Conservation (phyloP, 2,797 vertebrate genomes). For the Mycteria americana region DNA sequence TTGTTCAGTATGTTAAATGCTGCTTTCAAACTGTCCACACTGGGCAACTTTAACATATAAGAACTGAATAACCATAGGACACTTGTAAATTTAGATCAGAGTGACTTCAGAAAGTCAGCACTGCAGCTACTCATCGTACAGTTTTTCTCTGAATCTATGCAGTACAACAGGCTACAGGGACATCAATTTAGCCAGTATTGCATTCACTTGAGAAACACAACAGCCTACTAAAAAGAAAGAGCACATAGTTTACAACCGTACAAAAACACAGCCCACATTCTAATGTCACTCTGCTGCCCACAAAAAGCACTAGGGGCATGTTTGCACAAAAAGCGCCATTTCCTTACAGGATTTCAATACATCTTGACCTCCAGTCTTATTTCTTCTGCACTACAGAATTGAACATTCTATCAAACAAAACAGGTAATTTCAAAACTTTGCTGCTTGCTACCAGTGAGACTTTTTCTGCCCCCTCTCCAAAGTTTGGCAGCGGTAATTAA, state of each 20-base stretch:
- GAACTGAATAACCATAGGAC: not conserved
- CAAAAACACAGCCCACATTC: not conserved
- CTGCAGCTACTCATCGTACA: not conserved
- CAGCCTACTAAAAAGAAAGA: not conserved
- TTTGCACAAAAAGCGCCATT: not conserved
- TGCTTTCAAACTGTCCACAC: not conserved
- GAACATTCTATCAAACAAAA: not conserved
- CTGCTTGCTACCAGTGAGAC: not conserved
- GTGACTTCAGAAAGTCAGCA: not conserved
- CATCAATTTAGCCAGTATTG: not conserved
- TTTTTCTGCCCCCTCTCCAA: not conserved
- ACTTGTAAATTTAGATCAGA: not conserved
- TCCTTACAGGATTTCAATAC: not conserved
- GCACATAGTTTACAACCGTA: not conserved
- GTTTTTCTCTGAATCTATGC: not conserved
- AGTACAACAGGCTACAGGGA: not conserved
- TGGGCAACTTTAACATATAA: not conserved
- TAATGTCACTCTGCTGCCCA: not conserved
- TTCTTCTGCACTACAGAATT: not conserved
- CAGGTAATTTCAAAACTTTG: not conserved
- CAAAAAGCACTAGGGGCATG: not conserved
- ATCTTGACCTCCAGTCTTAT: not conserved
- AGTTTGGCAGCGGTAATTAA: not conserved
- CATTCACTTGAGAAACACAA: not conserved
- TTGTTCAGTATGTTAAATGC: not conserved